phyloP scores from a whole-genome alignment of 2,113 vertebrate species.

The Oreochromis aureus region DNA sequence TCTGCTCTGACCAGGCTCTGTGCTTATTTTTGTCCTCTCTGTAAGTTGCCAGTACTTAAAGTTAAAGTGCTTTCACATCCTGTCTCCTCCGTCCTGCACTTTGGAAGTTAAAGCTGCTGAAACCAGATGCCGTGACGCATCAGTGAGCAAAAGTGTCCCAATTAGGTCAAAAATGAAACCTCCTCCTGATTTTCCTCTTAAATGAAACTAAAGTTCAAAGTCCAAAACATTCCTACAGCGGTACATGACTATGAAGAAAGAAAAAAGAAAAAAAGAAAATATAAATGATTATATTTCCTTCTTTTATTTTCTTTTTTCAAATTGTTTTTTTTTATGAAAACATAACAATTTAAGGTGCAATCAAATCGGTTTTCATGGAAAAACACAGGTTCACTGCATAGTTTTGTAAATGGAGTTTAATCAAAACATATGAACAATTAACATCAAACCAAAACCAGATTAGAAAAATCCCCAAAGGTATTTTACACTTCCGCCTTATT shows the following conservation, averaged over 20 bases:
- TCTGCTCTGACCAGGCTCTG: background rate
- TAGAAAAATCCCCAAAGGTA: background rate
- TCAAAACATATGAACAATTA: background rate
- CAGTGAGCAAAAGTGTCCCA: background rate
- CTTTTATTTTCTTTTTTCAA: background rate
- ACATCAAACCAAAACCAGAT: background rate
- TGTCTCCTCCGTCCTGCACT: background rate
- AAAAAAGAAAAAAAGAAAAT: background rate
- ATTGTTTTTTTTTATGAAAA: background rate
- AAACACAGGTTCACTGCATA: background rate
- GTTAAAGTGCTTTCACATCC: background rate
- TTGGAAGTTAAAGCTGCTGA: background rate
- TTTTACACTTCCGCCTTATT: background rate
- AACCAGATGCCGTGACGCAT: background rate
- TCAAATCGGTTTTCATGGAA: background rate
- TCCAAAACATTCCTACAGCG: background rate
- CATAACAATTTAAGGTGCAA: background rate
- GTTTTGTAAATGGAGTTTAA: background rate
- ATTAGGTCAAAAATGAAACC: background rate
- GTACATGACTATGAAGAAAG: background rate
- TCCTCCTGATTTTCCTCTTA: background rate
- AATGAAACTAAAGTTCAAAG: background rate
- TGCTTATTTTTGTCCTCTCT: background rate
- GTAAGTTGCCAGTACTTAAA: background rate
- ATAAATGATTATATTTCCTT: background rate